Evolutionary conservation across 2,113 vertebrate species (phyloP).

Genomic region (Nothobranchius furzeri): DNA sequence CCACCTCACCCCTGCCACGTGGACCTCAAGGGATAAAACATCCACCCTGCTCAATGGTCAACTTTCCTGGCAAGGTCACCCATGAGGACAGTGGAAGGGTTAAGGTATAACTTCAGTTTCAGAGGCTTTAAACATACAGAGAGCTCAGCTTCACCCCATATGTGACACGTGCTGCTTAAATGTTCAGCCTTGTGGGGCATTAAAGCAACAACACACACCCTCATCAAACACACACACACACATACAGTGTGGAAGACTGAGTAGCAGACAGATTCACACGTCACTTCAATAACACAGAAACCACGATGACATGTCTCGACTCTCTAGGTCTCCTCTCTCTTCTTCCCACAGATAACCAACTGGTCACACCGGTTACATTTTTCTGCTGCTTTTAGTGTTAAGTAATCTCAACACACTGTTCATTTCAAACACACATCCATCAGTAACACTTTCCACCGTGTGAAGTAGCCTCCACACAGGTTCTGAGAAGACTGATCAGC

Average conservation of each 20-base stretch:
- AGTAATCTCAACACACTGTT: too few relatives aligned
- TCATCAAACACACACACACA: not conserved
- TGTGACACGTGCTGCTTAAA: slow-evolving; percentile 6
- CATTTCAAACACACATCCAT: not conserved
- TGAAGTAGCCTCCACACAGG: too few relatives aligned
- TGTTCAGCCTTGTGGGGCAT: slow-evolving; percentile 7
- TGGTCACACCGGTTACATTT: not conserved
- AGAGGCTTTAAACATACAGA: not conserved
- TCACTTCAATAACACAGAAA: not conserved
- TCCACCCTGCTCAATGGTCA: too few relatives aligned
- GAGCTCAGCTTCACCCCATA: not conserved
- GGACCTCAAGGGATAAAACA: too few relatives aligned
- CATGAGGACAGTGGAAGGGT: not conserved
- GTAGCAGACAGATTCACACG: not conserved
- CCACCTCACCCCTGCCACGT: too few relatives aligned
- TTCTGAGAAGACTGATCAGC: too few relatives aligned
- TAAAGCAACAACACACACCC: slow-evolving; percentile 21
- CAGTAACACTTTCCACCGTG: not conserved
- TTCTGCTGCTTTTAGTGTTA: not conserved
- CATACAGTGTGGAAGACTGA: not conserved
- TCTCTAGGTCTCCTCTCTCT: not conserved
- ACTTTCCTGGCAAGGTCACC: too few relatives aligned
- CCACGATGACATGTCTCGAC: not conserved
- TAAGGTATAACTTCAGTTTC: not conserved
- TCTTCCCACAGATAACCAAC: not conserved